A percentile compares a stretch with the other conserved stretches of the same genome.
Conservation (phyloP, 2,888 invertebrate species). For the Ypsolopha scabrella region DNA sequence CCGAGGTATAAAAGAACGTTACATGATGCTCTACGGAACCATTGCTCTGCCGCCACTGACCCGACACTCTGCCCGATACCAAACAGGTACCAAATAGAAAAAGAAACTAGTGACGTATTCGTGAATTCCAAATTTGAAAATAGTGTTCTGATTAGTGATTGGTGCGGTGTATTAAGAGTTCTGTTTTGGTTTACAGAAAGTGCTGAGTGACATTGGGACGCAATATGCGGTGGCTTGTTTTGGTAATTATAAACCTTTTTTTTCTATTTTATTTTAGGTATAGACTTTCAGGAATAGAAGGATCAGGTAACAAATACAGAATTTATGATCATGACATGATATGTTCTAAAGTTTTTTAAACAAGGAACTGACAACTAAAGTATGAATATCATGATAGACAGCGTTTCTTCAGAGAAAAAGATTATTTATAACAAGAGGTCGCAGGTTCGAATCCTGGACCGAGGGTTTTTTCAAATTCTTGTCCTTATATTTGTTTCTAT, state of each 20-base stretch:
- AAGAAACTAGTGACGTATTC: constrained; percentile 7
- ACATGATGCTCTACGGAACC: constrained; percentile 48
- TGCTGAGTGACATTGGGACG: constrained; percentile 24
- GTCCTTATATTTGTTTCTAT: too few species aligned
- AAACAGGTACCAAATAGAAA: constrained; percentile 15
- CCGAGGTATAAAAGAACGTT: constrained; percentile 67
- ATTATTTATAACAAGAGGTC: too few species aligned
- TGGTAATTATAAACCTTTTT: constrained; percentile 40
- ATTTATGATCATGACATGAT: too few species aligned
- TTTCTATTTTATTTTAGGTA: not conserved
- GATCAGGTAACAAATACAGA: too few species aligned
- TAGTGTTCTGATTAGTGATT: constrained; percentile 19
- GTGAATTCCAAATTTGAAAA: constrained; percentile 11
- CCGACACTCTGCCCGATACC: constrained; percentile 19
- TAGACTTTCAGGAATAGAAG: too few species aligned
- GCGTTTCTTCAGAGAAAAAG: too few species aligned
- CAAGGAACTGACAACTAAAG: too few species aligned
- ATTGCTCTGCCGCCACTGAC: constrained; percentile 50
- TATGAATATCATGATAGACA: too few species aligned
- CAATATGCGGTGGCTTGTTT: constrained; percentile 52
- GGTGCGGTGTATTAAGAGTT: constrained; percentile 25
- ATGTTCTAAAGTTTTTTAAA: too few species aligned
- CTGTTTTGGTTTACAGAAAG: constrained; percentile 59
- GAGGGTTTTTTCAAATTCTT: too few species aligned
- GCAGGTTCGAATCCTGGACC: too few species aligned